phyloP scores from a whole-genome alignment of 2,113 vertebrate genomes.

The Aegithalos caudatus region DNA sequence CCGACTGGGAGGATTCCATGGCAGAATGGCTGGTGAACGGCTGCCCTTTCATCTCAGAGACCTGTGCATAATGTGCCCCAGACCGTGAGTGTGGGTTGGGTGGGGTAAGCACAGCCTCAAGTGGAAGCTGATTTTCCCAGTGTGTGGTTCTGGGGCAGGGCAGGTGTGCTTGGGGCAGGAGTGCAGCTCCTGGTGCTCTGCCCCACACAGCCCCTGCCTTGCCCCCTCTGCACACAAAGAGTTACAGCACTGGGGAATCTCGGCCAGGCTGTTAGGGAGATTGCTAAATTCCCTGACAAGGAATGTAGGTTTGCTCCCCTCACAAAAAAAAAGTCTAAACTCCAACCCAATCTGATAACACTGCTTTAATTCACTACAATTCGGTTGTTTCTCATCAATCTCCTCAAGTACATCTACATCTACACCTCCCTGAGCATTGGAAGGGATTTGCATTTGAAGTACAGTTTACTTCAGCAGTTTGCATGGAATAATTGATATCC shows the following conservation, averaged over 20 bases:
- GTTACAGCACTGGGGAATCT: not conserved
- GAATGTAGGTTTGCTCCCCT: not conserved
- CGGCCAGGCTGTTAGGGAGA: not conserved
- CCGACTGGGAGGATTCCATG: not conserved
- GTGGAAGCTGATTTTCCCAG: not conserved
- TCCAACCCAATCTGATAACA: not conserved
- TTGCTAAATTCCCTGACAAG: not conserved
- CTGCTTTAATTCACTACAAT: not conserved
- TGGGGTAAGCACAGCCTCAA: rapidly evolving
- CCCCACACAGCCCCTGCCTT: not conserved
- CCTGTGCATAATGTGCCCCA: not conserved
- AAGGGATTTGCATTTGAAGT: not conserved
- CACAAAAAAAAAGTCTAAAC: not conserved
- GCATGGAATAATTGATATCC: not conserved
- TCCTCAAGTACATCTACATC: not conserved
- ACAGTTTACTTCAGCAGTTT: not conserved
- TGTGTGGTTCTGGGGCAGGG: rapidly evolving
- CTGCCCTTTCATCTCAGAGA: conserved; percentile 30
- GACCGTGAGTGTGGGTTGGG: not conserved
- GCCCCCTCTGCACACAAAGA: not conserved
- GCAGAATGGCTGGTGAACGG: not conserved
- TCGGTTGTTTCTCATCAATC: no score
- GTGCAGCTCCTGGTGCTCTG: rapidly evolving
- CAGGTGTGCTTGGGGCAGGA: not conserved
- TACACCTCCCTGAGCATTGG: not conserved